Evolutionary conservation across 2,888 invertebrate species (phyloP).

Genomic region (Eupithecia subfuscata): DNA sequence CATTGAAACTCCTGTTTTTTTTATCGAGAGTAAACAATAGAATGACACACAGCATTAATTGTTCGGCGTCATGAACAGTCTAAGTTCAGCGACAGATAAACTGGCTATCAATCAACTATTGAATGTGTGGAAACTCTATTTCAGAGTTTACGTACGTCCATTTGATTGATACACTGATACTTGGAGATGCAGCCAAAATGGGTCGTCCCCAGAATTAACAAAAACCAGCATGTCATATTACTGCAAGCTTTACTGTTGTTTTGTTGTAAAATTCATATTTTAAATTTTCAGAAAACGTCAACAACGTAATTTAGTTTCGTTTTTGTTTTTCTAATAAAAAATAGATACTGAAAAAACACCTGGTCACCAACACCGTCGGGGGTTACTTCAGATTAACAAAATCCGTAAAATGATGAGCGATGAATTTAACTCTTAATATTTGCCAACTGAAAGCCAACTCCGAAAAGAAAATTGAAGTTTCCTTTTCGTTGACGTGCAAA

Average conservation of each 20-base stretch:
- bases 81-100: constrained; percentile 2
- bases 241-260: not conserved
- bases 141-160: not conserved
- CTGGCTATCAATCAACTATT: constrained; percentile 9
- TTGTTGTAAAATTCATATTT: not conserved
- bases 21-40: constrained; percentile 42
- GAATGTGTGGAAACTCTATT: constrained; percentile 10
- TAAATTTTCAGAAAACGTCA: not conserved
- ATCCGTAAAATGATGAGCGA: not conserved
- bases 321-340: too few relatives aligned
- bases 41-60: constrained; percentile 40
- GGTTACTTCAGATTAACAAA: not conserved
- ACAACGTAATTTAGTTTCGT: not conserved
- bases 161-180: not conserved
- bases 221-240: not conserved
- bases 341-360: too few relatives aligned
- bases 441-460: not conserved
- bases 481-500: too few relatives aligned
- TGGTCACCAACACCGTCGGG: too few relatives aligned
- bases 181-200: not conserved
- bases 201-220: not conserved
- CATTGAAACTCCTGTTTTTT: constrained; percentile 32
- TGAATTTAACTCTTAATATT: not conserved
- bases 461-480: too few relatives aligned
- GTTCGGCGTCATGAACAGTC: constrained; percentile 27